These are phyloP conservation scores for Semnopithecus entellus DNA, from an alignment of 2,113 vertebrate genomes.

Conservation along the genomic window DNA sequence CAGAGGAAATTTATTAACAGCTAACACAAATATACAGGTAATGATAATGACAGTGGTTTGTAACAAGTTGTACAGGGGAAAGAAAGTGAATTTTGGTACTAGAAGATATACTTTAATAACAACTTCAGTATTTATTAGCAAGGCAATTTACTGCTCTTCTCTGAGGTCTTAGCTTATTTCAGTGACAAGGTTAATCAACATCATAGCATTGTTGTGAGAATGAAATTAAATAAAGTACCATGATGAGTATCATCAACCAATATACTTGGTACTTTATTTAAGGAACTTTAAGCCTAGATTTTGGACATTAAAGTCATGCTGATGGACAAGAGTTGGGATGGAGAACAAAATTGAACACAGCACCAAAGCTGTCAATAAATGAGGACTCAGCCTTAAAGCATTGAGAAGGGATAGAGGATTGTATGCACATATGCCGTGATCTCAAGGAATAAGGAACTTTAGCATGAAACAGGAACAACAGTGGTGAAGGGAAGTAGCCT, in stretches of 20 bases:
- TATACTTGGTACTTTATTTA: too few relatives aligned
- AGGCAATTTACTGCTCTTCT: neutral
- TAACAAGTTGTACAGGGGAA: neutral
- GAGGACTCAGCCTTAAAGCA: neutral
- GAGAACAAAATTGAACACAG: neutral
- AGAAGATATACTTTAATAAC: slow-evolving; percentile 23
- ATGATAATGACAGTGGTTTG: slow-evolving; percentile 5
- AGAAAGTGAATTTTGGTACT: slow-evolving; percentile 6
- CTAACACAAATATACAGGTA: neutral
- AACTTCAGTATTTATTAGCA: slow-evolving; percentile 31
- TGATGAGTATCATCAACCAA: too few relatives aligned
- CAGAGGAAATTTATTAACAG: slow-evolving; percentile 25
- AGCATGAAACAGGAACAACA: neutral
- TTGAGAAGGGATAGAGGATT: neutral
- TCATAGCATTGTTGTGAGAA: slow-evolving; percentile 3
- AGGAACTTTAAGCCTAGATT: neutral
- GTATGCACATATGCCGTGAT: neutral
- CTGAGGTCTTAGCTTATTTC: neutral
- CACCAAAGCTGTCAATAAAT: neutral
- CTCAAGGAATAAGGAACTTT: neutral
- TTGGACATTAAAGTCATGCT: neutral
- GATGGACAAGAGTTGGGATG: neutral
- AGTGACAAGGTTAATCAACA: neutral
- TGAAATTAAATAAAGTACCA: neutral
- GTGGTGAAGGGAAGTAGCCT: neutral